Percentiles rank a stretch among this genome's conserved stretches.
Evolutionary conservation across 1,140 invertebrate species (phyloP).

Genomic region (Carposina sasakii): DNA sequence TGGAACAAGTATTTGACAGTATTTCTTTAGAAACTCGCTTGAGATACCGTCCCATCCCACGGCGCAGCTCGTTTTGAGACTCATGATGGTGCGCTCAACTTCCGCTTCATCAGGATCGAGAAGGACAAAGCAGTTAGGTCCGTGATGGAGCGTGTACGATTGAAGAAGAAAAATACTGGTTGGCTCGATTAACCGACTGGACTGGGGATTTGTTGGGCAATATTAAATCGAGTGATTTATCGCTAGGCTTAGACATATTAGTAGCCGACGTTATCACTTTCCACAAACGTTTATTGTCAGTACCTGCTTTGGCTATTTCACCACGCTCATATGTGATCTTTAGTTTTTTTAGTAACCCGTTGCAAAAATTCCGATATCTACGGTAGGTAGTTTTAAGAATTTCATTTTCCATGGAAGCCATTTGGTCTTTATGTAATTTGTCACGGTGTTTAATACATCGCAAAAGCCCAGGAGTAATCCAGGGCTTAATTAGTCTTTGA

Average conservation of each 20-base stretch:
- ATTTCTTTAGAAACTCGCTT: too few species aligned
- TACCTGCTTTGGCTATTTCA: background rate
- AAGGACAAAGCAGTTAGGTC: too few species aligned
- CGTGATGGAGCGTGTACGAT: too few species aligned
- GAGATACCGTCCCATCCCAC: too few species aligned
- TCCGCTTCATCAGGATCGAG: too few species aligned
- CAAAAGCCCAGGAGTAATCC: background rate
- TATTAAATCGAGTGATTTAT: too few species aligned
- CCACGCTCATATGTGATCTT: background rate
- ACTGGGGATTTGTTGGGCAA: too few species aligned
- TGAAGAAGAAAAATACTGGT: too few species aligned
- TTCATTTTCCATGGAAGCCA: background rate
- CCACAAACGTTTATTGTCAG: background rate
- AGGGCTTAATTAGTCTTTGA: background rate
- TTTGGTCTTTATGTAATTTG: background rate
- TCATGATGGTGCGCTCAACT: too few species aligned
- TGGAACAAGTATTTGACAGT: too few species aligned
- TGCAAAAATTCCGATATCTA: background rate
- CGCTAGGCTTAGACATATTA: background rate
- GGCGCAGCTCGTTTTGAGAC: too few species aligned
- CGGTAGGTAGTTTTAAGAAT: background rate
- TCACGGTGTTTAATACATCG: background rate
- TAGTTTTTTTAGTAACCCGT: background rate
- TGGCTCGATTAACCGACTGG: too few species aligned
- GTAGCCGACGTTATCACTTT: background rate